These are phyloP conservation scores for Apamea sordens DNA, from an alignment of 2,888 invertebrate species.

Conservation along the genomic window DNA sequence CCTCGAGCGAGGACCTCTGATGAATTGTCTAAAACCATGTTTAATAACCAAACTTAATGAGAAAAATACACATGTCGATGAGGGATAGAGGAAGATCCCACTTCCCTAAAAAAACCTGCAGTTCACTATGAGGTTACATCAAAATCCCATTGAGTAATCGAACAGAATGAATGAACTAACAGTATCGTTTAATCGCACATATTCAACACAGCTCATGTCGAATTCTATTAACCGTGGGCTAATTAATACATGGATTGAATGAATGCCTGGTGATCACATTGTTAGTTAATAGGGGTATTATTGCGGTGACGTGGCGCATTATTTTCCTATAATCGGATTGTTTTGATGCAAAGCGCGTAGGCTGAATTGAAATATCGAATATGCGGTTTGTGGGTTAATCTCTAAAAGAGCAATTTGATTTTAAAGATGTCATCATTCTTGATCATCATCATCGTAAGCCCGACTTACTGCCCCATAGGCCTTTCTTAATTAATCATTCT, in stretches of 20 bases:
- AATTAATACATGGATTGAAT: conserved; percentile 57
- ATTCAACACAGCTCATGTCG: conserved; percentile 21
- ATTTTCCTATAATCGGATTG: conserved; percentile 41
- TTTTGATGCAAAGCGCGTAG: conserved; percentile 26
- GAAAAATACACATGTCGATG: not conserved
- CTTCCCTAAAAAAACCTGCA: not conserved
- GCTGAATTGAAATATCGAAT: not conserved
- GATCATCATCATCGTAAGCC: not conserved
- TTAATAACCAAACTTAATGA: not conserved
- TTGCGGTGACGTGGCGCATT: conserved; percentile 43
- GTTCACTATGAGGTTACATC: not conserved
- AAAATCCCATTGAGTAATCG: not conserved
- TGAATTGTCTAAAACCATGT: not conserved
- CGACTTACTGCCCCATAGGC: not conserved
- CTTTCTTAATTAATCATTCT: no score
- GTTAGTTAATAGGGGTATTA: conserved; percentile 58
- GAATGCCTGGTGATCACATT: conserved; percentile 57
- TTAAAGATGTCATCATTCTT: not conserved
- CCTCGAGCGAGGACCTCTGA: not conserved
- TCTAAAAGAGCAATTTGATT: not conserved
- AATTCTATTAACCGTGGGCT: conserved; percentile 50
- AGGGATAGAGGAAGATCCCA: not conserved
- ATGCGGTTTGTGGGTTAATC: not conserved
- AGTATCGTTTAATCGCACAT: conserved; percentile 16
- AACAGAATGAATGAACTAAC: conserved; percentile 3